Evolutionary conservation across 2,113 vertebrate species (phyloP), one percentile per base, ranked within the genome.

Genomic region (Mesitornis unicolor): DNA sequence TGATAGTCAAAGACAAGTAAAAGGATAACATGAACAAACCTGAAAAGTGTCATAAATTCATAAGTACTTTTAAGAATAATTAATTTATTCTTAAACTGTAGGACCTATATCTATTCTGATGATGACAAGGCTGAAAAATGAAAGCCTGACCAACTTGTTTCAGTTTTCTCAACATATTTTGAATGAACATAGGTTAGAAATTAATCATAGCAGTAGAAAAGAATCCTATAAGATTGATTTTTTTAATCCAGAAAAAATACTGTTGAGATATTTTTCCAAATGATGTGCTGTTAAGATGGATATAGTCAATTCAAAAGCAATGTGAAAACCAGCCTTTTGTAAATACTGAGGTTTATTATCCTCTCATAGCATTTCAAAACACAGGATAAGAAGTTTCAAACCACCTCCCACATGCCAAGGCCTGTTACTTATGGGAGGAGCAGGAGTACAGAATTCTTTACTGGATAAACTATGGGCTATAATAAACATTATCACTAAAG

Each of bases 171-270:
- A 60, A 38, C 21, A 35, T 78, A 38, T 47, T 82, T 22, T 81
- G 11, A 85, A 75, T 13, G 45, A 77, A 20, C 2, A 40, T 16
- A 7, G 43, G 21, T n/a, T 56, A 85, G 10, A 69, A 65, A 31
- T 64, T 1, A 50, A 53, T 18, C 19, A 65, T 57, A 22, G 1
- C 38, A 31, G 5, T 53, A 26, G 4, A 63, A 67, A 57, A 71
- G 7, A 25, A 7, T 42, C 8, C 17, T 28, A 38, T 11, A 47
- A 11, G 0, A 45, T 22, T 29, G 2, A 9, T 33, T 57, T 12
- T 70, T 38, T 47, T 36, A 64, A 80, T 63, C 17, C 24, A 53
- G 38, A 76, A 77, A 77, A 68, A 76, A 71, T 63, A 77, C 42
- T 43, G 8, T 57, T 31, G 10, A 51, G 9, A 20, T 67, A 33